These are phyloP conservation scores for Pseudochromis fuscus DNA, from an alignment of 2,797 vertebrate genomes.

Conservation along the genomic window DNA sequence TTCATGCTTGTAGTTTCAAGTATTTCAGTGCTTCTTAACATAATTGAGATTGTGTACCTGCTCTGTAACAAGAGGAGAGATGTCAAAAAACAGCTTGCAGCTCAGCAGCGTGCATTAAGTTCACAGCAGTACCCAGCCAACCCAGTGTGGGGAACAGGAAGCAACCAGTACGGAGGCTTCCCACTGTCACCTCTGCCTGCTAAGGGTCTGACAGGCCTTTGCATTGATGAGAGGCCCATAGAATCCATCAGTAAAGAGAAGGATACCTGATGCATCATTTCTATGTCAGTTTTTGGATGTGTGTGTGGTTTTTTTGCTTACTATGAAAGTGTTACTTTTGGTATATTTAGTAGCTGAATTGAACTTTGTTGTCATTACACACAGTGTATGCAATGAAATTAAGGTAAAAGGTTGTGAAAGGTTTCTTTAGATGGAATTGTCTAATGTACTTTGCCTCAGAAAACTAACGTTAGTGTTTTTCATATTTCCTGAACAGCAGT, in stretches of 20 bases:
- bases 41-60: constrained; percentile 87
- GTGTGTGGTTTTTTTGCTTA: no score
- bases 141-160: not conserved
- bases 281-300: no score
- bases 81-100: not conserved
- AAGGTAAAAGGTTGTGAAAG: no score
- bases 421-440: no score
- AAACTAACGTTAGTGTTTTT: no score
- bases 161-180: not conserved
- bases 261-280: constrained; percentile 29
- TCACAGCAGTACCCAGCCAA: not conserved
- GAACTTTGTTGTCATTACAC: no score
- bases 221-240: not conserved
- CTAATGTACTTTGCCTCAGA: no score
- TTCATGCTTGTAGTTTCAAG: constrained; percentile 92
- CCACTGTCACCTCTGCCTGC: not conserved
- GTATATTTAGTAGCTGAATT: no score
- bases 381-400: no score
- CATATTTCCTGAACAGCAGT: no score
- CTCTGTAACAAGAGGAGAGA: constrained; percentile 50
- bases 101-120: not conserved
- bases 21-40: constrained; percentile 89
- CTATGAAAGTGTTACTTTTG: no score
- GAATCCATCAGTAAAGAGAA: constrained; percentile 51
- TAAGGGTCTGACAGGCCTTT: not conserved